A percentile compares a stretch with the other conserved stretches of the same genome.
Evolutionary conservation across 1,140 invertebrate species (phyloP).

Genomic region (Drosophila orosa): DNA sequence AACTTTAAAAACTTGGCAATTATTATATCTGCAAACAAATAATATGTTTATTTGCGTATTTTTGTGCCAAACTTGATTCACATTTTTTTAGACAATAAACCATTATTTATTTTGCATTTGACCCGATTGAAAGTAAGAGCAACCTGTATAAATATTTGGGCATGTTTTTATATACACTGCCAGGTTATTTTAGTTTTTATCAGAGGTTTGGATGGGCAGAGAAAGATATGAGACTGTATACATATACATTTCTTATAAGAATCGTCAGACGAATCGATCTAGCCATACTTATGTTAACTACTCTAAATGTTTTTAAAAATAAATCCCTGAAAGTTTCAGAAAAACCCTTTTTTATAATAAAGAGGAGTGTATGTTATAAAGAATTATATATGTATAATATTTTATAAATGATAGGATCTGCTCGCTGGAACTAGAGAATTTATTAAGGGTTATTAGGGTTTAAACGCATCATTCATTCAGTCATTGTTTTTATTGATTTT

Average conservation of each 20-base stretch:
- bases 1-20: neutral
- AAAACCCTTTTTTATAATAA: too few species aligned
- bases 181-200: neutral
- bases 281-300: too few species aligned
- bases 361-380: too few species aligned
- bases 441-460: too few species aligned
- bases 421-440: too few species aligned
- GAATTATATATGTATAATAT: too few species aligned
- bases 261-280: neutral
- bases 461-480: too few species aligned
- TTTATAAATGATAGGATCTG: too few species aligned
- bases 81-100: neutral
- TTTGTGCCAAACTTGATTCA: neutral
- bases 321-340: too few species aligned
- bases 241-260: neutral
- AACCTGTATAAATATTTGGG: conserved; percentile 29
- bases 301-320: too few species aligned
- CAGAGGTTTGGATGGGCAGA: neutral
- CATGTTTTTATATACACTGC: neutral
- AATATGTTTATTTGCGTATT: neutral
- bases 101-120: conserved; percentile 1
- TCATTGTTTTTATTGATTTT: too few species aligned
- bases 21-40: neutral
- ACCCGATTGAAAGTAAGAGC: neutral
- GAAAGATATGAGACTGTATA: too few species aligned